Evolutionary conservation across 92 coral and sea anemone species (phyloP).

Genomic region (Porites divaricata): DNA sequence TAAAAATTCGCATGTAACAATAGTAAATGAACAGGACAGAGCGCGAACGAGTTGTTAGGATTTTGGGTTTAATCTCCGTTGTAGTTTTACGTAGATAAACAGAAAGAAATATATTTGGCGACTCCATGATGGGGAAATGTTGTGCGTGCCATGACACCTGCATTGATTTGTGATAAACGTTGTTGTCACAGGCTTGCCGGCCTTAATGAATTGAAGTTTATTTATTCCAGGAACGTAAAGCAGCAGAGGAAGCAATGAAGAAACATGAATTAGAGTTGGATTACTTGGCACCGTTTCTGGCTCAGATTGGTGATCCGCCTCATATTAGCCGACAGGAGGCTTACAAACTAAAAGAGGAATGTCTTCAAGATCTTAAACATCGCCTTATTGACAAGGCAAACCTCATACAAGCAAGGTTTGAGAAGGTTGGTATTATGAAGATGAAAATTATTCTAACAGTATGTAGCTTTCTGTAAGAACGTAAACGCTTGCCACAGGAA

Average conservation of each 20-base stretch:
- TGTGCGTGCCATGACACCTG: too few relatives aligned
- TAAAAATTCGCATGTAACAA: too few relatives aligned
- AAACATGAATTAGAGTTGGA: slow-evolving; percentile 97
- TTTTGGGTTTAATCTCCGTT: too few relatives aligned
- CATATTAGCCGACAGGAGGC: slow-evolving; percentile 87
- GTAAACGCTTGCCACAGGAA: too few relatives aligned
- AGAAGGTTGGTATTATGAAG: slow-evolving; percentile 70
- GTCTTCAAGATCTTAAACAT: slow-evolving; percentile 97
- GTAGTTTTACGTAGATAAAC: too few relatives aligned
- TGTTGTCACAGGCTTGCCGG: too few relatives aligned
- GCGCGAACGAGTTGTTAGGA: too few relatives aligned
- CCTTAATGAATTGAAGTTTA: neutral
- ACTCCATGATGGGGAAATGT: too few relatives aligned
- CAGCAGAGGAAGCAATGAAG: slow-evolving; percentile 97
- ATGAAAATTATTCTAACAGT: neutral
- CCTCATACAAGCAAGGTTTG: slow-evolving; percentile 98
- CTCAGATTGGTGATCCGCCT: slow-evolving; percentile 98
- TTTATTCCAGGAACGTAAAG: slow-evolving; percentile 80
- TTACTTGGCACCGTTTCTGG: slow-evolving; percentile 97
- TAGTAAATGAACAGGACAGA: too few relatives aligned
- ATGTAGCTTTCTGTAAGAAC: neutral
- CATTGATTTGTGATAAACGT: too few relatives aligned
- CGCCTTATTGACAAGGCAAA: slow-evolving; percentile 96
- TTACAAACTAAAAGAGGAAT: slow-evolving; percentile 95
- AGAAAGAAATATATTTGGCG: too few relatives aligned